A percentile compares a stretch with the other conserved stretches of the same genome.
These are phyloP conservation scores for Parambassis ranga DNA, from an alignment of 2,797 vertebrate genomes.

Conservation along the genomic window DNA sequence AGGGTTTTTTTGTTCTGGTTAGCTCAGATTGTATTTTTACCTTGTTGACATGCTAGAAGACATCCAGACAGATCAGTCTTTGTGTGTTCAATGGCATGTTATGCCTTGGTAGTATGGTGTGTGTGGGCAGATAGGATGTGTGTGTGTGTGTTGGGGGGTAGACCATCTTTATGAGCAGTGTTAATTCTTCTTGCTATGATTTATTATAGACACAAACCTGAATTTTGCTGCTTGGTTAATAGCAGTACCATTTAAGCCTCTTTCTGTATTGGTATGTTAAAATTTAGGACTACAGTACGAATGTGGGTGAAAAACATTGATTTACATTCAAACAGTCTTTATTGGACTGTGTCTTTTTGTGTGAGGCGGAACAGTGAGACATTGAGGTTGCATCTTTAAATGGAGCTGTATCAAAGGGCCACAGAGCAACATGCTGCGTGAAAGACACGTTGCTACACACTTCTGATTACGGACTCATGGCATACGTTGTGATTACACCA, in stretches of 20 bases:
- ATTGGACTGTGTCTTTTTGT: too few species aligned
- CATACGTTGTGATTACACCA: too few species aligned
- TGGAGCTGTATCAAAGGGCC: too few species aligned
- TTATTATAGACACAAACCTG: slow-evolving; percentile 14
- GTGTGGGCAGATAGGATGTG: slow-evolving; percentile 8
- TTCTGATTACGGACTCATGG: too few species aligned
- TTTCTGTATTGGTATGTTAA: neutral
- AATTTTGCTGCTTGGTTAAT: neutral
- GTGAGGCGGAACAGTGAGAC: too few species aligned
- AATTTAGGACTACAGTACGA: too few species aligned
- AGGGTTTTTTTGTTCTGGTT: slow-evolving; percentile 25
- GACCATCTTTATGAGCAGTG: slow-evolving; percentile 13
- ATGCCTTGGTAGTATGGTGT: slow-evolving; percentile 10
- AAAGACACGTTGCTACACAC: too few species aligned
- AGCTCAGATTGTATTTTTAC: slow-evolving; percentile 47
- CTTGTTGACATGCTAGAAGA: slow-evolving; percentile 35
- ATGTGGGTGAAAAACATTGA: too few species aligned
- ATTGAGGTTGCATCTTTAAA: too few species aligned
- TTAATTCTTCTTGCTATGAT: slow-evolving; percentile 29
- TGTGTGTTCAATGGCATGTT: slow-evolving; percentile 17
- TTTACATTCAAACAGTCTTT: too few species aligned
- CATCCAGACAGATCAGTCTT: slow-evolving; percentile 29
- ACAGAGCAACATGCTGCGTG: too few species aligned
- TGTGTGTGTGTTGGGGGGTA: slow-evolving; percentile 19
- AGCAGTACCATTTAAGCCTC: neutral